Evolutionary conservation across 2,888 invertebrate species (phyloP), one percentile per base, ranked within the genome.

Genomic region (Carpatolechia fugitivella): DNA sequence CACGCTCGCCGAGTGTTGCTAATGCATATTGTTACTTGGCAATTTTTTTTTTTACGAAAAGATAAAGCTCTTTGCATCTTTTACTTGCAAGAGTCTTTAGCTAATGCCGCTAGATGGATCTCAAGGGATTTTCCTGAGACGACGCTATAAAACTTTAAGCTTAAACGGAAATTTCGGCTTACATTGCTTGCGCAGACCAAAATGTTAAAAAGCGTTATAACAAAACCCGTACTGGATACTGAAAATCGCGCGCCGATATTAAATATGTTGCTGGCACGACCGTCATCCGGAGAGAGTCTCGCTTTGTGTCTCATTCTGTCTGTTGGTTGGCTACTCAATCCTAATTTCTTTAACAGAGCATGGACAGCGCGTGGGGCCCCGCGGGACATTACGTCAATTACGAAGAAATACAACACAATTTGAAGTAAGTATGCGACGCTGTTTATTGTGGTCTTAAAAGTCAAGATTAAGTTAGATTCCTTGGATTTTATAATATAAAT

Each of bases 371-470:
- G 4, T 91, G 90, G 89, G 90, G 90, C 33, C 85, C 88, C 0
- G 79, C 85, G 41, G 90, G 90, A 2, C 96, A 96, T 77, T 96
- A 96, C 78, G 95, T 95, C 62, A 96, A 96, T 82, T 96, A 95
- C 70, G 95, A 96, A 76, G 96, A 96, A 84, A 93, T 96, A 69
- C 95, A 96, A 82, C 95, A 94, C 71, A 95, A 96, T 79, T 90
- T 96, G 68, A 95, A 95, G 96, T 95, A 89, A 93, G 92, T 57
- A 51, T 47, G 18, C 14, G 18, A 41, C 18, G 20, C 4, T 18
- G 40, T 54, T 52, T 10, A 41, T 11, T 10, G 10, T 41, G 11
- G 40, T 20, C 11, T 41, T 18, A 11, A 18, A 41, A 18, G 20
- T 20, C 10, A n/a, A 35, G 11, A n/a, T 35, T 35, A 1, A n/a